Evolutionary conservation across 1,140 invertebrate species (phyloP).

Genomic region (Scaptomyza montana): DNA sequence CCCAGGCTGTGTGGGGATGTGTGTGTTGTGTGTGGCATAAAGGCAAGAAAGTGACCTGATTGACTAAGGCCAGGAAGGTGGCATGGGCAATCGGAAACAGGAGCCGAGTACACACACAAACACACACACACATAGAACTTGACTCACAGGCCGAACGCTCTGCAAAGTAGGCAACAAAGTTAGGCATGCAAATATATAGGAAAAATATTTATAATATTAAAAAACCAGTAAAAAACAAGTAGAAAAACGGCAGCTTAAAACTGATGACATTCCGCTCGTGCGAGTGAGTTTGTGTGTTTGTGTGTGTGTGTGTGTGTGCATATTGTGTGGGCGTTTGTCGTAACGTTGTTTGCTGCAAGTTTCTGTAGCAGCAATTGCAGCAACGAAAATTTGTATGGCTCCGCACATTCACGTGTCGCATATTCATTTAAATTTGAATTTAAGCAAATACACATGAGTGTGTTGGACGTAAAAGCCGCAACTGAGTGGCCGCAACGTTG

Average conservation of each 20-base stretch:
- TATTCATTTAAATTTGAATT: slow-evolving; percentile 73
- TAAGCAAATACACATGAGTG: slow-evolving; percentile 31
- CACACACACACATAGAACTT: slow-evolving; percentile 11
- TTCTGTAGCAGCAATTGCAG: slow-evolving; percentile 26
- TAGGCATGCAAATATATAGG: slow-evolving; percentile 27
- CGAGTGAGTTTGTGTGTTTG: neutral
- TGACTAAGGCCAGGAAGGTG: slow-evolving; percentile 1
- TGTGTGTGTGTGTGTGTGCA: too few species aligned
- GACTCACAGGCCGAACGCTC: slow-evolving; percentile 12
- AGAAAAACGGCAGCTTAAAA: slow-evolving; percentile 26
- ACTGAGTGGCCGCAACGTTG: slow-evolving; percentile 46
- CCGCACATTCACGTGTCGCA: slow-evolving; percentile 26
- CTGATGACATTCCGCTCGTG: slow-evolving; percentile 33
- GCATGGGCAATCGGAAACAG: neutral
- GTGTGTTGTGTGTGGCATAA: slow-evolving; percentile 2
- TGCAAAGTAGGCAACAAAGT: slow-evolving; percentile 39
- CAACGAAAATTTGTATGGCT: slow-evolving; percentile 25
- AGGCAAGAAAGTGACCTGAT: slow-evolving; percentile 43
- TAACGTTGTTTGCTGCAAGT: slow-evolving; percentile 25
- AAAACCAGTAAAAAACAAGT: slow-evolving; percentile 1
- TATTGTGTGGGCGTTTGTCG: too few species aligned
- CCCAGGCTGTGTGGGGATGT: slow-evolving; percentile 2
- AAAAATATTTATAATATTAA: neutral
- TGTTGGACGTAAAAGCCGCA: slow-evolving; percentile 34
- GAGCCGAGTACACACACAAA: neutral